Evolutionary conservation across 1,140 invertebrate genomes (phyloP), one percentile per base, ranked within the genome.

Genomic region (Zaprionus taronus): DNA sequence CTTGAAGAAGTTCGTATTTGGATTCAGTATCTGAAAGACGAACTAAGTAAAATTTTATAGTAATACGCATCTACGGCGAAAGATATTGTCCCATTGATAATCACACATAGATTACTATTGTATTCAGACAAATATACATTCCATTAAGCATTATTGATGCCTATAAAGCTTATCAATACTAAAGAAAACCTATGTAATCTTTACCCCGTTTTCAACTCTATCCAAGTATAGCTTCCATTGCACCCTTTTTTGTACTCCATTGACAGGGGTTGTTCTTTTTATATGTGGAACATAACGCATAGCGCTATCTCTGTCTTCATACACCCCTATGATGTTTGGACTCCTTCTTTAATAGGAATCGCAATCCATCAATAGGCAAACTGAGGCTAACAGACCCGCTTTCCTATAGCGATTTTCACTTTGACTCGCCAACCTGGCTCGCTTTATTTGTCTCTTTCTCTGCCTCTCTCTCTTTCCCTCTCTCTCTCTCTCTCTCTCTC

Each of bases 341-440:
- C 15, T 44, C 5, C 41, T 47, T 47, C 41, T 47, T 47, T 17
- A 3, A 44, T 1, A 5, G n/a, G n/a, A 7, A 47, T 17, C 7
- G 7, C 41, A 17, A 47, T 47, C 41, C 41, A 47, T 47, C n/a
- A 47, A 47, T 47, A 4, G 41, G n/a, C 1, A 34, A 61, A 51
- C 2, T 9, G 9, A 20, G 36, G 15, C n/a, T 34, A 47, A n/a
- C 12, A n/a, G 53, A 49, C 26, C 31, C 38, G 20, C 7, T 49
- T 24, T 24, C 15, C 26, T 24, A 26, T 44, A 63, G 4, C 56
- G n/a, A 28, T 63, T 74, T 38, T 22, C 51, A 51, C 36, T 75
- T 31, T 31, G 28, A 31, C 28, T 34, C 9, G 1, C 31, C 11
- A 34, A 34, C 31, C 31, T 11, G 31, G 31, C 9, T 34, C 3